Percentiles rank a stretch among this genome's conserved stretches.
phyloP scores from a whole-genome alignment of 2,113 vertebrate species.

The Saccopteryx bilineata region DNA sequence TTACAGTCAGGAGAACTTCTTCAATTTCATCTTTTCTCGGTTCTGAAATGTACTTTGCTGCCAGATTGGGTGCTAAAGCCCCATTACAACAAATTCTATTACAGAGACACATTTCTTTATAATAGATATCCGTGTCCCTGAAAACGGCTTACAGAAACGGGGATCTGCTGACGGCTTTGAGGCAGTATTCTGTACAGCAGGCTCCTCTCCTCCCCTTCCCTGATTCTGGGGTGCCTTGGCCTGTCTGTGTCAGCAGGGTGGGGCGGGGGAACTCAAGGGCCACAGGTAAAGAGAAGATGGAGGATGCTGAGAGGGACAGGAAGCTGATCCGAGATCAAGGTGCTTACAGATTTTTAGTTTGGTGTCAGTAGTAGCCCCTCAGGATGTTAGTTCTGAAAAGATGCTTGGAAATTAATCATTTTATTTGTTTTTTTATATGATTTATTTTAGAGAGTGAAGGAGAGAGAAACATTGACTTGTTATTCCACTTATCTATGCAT shows the following conservation, averaged over 20 bases:
- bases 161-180: background rate
- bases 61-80: constrained; percentile 12
- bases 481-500: no score
- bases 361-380: background rate
- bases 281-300: background rate
- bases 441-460: no score
- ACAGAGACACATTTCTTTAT: background rate
- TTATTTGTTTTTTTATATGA: no score
- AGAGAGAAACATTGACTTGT: no score
- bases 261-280: rapidly evolving
- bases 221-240: background rate
- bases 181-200: background rate
- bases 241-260: background rate
- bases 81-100: background rate
- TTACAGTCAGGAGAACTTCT: background rate
- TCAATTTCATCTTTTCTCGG: background rate
- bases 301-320: background rate
- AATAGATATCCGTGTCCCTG: background rate
- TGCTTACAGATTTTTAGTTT: background rate
- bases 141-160: background rate
- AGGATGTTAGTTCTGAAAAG: background rate
- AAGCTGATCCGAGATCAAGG: background rate
- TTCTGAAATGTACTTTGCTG: constrained; percentile 26
- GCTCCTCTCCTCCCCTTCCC: no score
- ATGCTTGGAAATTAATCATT: background rate